Evolutionary conservation across 2,797 vertebrate genomes (phyloP).

Genomic region (Synanceia verrucosa): DNA sequence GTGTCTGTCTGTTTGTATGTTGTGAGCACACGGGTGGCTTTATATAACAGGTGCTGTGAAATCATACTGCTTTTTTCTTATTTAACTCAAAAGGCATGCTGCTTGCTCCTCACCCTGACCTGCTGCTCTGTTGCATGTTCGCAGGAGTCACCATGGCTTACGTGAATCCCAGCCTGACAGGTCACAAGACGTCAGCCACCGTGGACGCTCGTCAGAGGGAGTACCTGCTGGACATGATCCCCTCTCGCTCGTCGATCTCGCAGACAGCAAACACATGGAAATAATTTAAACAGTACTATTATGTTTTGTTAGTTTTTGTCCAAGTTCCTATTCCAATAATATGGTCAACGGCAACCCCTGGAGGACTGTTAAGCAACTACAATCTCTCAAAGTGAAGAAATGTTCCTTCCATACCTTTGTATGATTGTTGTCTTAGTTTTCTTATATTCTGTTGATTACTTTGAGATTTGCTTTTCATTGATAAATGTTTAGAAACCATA

Average conservation of each 20-base stretch:
- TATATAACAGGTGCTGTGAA: conserved; percentile 9
- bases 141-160: conserved; percentile 95
- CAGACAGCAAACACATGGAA: conserved; percentile 96
- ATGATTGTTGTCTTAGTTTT: conserved; percentile 62
- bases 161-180: conserved; percentile 90
- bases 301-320: conserved; percentile 38
- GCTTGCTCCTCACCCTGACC: conserved; percentile 15
- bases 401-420: conserved; percentile 58
- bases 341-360: conserved; percentile 60
- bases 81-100: neutral
- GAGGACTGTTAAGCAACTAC: conserved; percentile 69
- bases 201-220: conserved; percentile 96
- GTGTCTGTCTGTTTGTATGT: conserved; percentile 37
- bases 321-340: conserved; percentile 51
- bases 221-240: conserved; percentile 98
- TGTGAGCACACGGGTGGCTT: conserved; percentile 34
- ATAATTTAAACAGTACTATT: conserved; percentile 74
- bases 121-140: conserved; percentile 42
- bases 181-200: conserved; percentile 89
- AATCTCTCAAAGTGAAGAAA: conserved; percentile 68
- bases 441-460: conserved; percentile 61
- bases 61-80: neutral
- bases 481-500: conserved; percentile 60
- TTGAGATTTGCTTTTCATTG: conserved; percentile 58
- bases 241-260: conserved; percentile 93